These are phyloP conservation scores for Chrysomallon squamiferum DNA, from an alignment of 1,140 invertebrate genomes.

Conservation along the genomic window DNA sequence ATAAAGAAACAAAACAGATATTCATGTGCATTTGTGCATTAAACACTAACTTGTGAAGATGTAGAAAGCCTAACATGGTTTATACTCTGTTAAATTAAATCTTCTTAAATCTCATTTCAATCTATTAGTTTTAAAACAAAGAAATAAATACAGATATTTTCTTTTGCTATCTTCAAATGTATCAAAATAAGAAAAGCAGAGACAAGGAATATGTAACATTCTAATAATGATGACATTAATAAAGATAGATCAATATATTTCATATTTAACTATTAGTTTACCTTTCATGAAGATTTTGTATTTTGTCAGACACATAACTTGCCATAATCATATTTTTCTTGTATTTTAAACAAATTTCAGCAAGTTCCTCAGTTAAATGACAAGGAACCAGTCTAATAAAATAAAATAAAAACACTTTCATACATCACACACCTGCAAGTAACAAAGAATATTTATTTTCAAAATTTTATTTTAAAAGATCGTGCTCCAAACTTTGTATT, in stretches of 20 bases:
- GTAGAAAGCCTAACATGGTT: background rate
- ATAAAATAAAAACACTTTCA: too few relatives aligned
- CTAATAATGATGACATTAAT: too few relatives aligned
- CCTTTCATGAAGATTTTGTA: constrained; percentile 5
- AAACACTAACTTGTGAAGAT: background rate
- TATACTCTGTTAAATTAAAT: background rate
- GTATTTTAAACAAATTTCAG: constrained; percentile 1
- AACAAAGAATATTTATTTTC: too few relatives aligned
- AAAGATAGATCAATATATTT: too few relatives aligned
- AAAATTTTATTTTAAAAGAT: too few relatives aligned
- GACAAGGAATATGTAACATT: too few relatives aligned
- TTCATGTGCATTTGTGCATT: background rate
- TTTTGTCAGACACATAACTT: constrained; percentile 11
- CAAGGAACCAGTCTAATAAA: constrained; percentile 6
- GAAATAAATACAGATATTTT: too few relatives aligned
- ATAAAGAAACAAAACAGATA: background rate
- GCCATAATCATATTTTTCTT: constrained; percentile 1
- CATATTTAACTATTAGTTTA: too few relatives aligned
- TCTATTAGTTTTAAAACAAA: background rate
- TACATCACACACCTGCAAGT: too few relatives aligned
- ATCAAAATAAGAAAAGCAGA: too few relatives aligned
- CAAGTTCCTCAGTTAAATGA: background rate
- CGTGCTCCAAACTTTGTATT: too few relatives aligned
- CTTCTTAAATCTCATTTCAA: background rate
- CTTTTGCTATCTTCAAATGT: too few relatives aligned